Evolutionary conservation across 1,140 invertebrate species (phyloP).

Genomic region (Mercenaria mercenaria): DNA sequence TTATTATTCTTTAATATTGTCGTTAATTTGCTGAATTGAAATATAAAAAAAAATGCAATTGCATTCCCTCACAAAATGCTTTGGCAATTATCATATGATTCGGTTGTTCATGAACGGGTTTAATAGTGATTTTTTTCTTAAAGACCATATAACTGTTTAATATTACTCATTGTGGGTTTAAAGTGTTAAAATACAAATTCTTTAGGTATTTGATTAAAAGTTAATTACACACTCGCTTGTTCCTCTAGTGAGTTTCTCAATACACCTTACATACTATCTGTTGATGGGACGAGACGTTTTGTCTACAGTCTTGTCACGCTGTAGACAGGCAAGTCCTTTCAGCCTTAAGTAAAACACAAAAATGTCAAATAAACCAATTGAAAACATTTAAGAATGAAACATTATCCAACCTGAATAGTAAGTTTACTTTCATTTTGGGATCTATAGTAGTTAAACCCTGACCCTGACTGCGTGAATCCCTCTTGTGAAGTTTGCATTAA

Average conservation of each 20-base stretch:
- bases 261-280: not conserved
- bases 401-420: constrained; percentile 9
- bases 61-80: no score
- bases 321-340: not conserved
- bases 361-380: constrained; percentile 45
- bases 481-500: constrained; percentile 4
- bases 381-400: constrained; percentile 40
- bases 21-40: no score
- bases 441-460: constrained; percentile 13
- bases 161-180: not conserved
- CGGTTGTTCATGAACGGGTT: no score
- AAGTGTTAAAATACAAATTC: not conserved
- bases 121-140: no score
- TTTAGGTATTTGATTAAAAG: constrained; percentile 4
- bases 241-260: not conserved
- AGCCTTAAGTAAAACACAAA: constrained; percentile 18
- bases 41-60: no score
- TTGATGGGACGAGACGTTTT: not conserved
- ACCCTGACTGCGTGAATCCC: not conserved
- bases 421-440: not conserved
- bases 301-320: not conserved
- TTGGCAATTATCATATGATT: no score
- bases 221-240: not conserved
- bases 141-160: no score
- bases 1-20: no score